Conservation (phyloP, 2,888 invertebrate species). For the Nomada ruficornis region DNA sequence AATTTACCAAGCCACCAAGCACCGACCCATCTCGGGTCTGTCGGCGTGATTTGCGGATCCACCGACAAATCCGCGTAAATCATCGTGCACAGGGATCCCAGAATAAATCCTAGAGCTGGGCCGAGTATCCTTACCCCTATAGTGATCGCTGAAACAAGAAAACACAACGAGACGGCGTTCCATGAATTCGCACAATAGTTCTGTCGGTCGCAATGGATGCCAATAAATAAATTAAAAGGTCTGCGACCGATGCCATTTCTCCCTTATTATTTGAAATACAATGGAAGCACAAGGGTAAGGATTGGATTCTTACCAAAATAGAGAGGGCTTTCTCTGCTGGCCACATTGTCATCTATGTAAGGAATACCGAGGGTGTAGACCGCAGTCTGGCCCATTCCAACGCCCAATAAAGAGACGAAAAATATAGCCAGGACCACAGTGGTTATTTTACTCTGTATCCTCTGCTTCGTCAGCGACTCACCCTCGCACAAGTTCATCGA, state of each 20-base stretch:
- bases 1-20: slow-evolving; percentile 98
- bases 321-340: slow-evolving; percentile 95
- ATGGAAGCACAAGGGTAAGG: neutral
- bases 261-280: neutral
- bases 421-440: slow-evolving; percentile 94
- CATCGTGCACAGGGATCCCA: slow-evolving; percentile 95
- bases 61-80: slow-evolving; percentile 92
- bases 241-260: neutral
- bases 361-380: slow-evolving; percentile 96
- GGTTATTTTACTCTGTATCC: slow-evolving; percentile 90
- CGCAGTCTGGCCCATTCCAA: slow-evolving; percentile 96
- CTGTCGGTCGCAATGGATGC: neutral
- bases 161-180: neutral
- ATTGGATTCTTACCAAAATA: slow-evolving; percentile 91
- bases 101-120: slow-evolving; percentile 94
- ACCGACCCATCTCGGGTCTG: slow-evolving; percentile 96
- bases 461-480: slow-evolving; percentile 87
- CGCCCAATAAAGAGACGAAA: slow-evolving; percentile 93
- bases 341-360: slow-evolving; percentile 97
- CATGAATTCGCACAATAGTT: neutral
- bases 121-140: slow-evolving; percentile 96
- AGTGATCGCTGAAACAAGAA: slow-evolving; percentile 89
- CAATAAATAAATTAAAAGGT: neutral
- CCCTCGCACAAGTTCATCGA: slow-evolving; percentile 86
- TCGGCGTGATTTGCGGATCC: slow-evolving; percentile 90